Evolutionary conservation across 2,888 invertebrate species (phyloP), one percentile per base, ranked within the genome.

Genomic region (Pycnomerus fuliginosus): DNA sequence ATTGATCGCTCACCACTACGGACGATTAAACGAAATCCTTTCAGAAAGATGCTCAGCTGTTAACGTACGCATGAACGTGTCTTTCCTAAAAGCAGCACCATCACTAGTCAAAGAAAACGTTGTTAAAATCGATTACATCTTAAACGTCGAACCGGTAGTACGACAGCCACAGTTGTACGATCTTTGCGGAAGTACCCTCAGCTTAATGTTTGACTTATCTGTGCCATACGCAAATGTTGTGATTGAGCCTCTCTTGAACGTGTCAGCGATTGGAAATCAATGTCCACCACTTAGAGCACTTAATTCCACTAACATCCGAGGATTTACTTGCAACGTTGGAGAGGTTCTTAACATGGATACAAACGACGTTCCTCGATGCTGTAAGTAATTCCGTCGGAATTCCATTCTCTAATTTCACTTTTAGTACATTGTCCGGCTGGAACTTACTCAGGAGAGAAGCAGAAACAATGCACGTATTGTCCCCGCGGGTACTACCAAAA

Each of bases 401-500:
- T 16, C 16, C 3, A 3, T n/a, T 4, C 15, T 35, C 16, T 7
- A 33, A 34, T 8, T 2, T 14, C 15, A 30, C 47, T 77, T 80
- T 56, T 62, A 90, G 90, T 96, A 49, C 91, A 97, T 66, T 99
- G 99, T 68, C 97, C 98, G 3, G 94, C 95, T 56, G 98, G 98
- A 61, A 94, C 96, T 0, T 94, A 85, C 64, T 92, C 94, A 25
- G 87, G 86, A 12, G 88, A 89, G 58, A 91, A 92, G 60, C 92
- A 94, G 74, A 89, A 90, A 64, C 80, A 84, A 44, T 98, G 98
- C 70, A 89, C 90, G 1, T 85, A 88, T 66, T 98, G 98, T 68
- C 87, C 90, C 1, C 80, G 86, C 59, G 98, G 97, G 10, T 93
- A 84, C 67, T 98, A 94, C 73, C 97, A 97, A 74, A 94, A 94